phyloP scores from a whole-genome alignment of 2,888 invertebrate species.

The Oligia fasciuncula region DNA sequence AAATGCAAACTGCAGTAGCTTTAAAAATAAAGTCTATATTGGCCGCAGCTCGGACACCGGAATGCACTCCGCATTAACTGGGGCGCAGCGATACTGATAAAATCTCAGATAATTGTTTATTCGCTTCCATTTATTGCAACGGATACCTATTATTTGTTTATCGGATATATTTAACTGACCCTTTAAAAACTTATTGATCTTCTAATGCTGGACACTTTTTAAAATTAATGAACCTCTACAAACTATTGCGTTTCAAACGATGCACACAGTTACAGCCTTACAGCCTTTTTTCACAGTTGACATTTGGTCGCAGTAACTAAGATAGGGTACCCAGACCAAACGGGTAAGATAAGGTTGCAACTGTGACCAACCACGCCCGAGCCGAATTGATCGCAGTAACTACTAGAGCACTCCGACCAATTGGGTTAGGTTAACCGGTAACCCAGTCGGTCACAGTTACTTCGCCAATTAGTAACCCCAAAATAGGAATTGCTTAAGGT shows the following conservation, averaged over 20 bases:
- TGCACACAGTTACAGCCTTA: no score
- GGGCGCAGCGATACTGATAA: slow-evolving; percentile 29
- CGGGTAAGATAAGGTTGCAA: neutral
- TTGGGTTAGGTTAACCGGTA: neutral
- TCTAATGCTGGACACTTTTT: neutral
- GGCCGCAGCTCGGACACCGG: slow-evolving; percentile 53
- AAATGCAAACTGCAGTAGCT: slow-evolving; percentile 41
- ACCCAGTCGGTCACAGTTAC: neutral
- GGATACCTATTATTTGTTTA: slow-evolving; percentile 6
- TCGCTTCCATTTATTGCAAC: slow-evolving; percentile 47
- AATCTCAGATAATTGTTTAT: slow-evolving; percentile 61
- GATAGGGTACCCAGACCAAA: neutral
- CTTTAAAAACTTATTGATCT: neutral
- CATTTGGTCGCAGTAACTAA: neutral
- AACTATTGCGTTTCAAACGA: neutral
- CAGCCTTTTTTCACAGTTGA: neutral
- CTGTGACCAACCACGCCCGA: neutral
- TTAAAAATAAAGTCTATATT: slow-evolving; percentile 59
- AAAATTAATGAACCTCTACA: neutral
- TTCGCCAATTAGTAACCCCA: neutral
- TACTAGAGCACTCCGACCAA: neutral
- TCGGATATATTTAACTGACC: neutral
- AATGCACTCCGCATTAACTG: slow-evolving; percentile 64
- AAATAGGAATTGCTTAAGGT: neutral
- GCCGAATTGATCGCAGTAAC: neutral